These are phyloP conservation scores for Drosophila anceps DNA, from an alignment of 2,888 invertebrate genomes.

Conservation along the genomic window DNA sequence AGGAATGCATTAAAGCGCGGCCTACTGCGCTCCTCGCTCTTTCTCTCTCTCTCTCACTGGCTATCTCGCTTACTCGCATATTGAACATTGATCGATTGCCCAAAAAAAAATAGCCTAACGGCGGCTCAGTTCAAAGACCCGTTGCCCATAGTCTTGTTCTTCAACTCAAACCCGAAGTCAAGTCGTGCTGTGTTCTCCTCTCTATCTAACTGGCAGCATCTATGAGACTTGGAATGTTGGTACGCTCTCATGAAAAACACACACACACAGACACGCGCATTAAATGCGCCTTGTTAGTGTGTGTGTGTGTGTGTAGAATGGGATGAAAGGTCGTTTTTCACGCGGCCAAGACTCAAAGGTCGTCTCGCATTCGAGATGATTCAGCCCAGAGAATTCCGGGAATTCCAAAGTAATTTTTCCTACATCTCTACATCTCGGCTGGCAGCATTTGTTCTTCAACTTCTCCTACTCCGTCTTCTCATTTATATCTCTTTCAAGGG, in stretches of 20 bases:
- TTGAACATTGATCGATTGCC: slow-evolving; percentile 76
- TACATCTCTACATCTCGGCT: slow-evolving; percentile 35
- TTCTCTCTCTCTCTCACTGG: not conserved
- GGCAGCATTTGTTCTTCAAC: slow-evolving; percentile 35
- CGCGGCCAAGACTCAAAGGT: slow-evolving; percentile 73
- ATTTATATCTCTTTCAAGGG: slow-evolving; percentile 53
- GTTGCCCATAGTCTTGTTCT: slow-evolving; percentile 49
- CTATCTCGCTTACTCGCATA: slow-evolving; percentile 17
- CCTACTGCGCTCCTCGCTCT: slow-evolving; percentile 15
- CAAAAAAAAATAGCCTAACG: slow-evolving; percentile 69
- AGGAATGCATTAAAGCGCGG: slow-evolving; percentile 68
- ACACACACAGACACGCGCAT: slow-evolving; percentile 33
- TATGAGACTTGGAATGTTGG: slow-evolving; percentile 71
- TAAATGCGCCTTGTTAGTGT: slow-evolving; percentile 75
- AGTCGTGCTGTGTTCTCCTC: slow-evolving; percentile 68
- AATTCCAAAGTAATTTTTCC: slow-evolving; percentile 76
- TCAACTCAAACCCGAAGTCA: slow-evolving; percentile 75
- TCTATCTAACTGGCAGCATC: slow-evolving; percentile 57
- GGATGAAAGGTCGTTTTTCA: slow-evolving; percentile 80
- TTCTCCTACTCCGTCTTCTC: slow-evolving; percentile 25
- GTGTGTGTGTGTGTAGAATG: slow-evolving; percentile 74
- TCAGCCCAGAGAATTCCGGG: slow-evolving; percentile 74
- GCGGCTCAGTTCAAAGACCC: slow-evolving; percentile 77
- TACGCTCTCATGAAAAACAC: slow-evolving; percentile 67
- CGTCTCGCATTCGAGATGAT: slow-evolving; percentile 70